These are phyloP conservation scores for Suricata suricatta DNA, from an alignment of 2,113 vertebrate genomes.

Conservation along the genomic window DNA sequence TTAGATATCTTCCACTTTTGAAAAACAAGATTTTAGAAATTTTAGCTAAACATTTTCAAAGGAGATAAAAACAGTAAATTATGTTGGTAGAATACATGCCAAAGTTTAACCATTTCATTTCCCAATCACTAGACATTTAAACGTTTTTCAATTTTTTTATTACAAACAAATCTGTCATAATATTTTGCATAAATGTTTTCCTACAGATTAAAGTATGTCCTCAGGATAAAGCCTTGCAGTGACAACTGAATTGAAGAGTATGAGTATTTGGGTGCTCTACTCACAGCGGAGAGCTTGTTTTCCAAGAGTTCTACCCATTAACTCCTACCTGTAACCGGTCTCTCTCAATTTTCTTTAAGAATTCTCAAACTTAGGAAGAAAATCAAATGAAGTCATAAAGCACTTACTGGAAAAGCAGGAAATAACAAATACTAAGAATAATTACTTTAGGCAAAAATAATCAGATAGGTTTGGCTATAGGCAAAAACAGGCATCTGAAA, in stretches of 20 bases:
- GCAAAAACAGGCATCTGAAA: neutral
- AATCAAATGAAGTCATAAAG: conserved; percentile 5
- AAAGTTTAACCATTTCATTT: neutral
- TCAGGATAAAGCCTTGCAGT: conserved; percentile 20
- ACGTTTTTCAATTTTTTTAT: conserved; percentile 13
- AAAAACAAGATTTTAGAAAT: conserved; percentile 14
- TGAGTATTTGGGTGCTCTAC: neutral
- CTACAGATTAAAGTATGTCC: neutral
- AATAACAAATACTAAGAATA: neutral
- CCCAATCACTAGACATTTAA: neutral
- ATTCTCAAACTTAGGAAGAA: neutral
- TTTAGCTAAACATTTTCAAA: conserved; percentile 27
- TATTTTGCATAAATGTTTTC: neutral
- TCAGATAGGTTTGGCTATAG: neutral
- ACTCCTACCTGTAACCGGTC: neutral
- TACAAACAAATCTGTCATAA: conserved; percentile 11
- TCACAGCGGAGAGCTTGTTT: neutral
- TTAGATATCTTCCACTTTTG: neutral
- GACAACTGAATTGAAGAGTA: neutral
- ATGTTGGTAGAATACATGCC: neutral
- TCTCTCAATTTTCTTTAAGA: neutral
- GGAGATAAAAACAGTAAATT: neutral
- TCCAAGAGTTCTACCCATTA: neutral
- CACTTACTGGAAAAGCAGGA: neutral
- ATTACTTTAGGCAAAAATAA: neutral